A percentile compares a stretch with the other conserved stretches of the same genome.
phyloP scores from a whole-genome alignment of 2,888 invertebrate genomes.

The Heliconius erato region DNA sequence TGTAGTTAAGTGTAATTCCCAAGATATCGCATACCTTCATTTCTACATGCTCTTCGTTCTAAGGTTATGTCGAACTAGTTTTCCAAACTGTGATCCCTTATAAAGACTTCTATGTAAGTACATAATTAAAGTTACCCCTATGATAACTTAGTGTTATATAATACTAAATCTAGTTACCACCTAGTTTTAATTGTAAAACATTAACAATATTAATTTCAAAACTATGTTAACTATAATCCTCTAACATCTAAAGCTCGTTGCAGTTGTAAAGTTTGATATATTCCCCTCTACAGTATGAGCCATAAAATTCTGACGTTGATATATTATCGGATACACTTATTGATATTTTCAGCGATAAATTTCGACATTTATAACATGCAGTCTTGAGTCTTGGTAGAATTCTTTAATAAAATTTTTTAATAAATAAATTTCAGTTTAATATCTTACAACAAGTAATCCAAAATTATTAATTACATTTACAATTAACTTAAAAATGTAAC shows the following conservation, averaged over 20 bases:
- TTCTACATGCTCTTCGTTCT: constrained; percentile 36
- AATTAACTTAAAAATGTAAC: background rate
- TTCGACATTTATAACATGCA: background rate
- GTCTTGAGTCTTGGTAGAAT: background rate
- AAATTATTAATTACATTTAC: background rate
- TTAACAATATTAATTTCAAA: constrained; percentile 10
- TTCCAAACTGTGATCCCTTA: constrained; percentile 86
- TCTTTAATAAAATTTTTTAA: background rate
- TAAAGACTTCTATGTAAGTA: constrained; percentile 85
- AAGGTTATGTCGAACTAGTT: constrained; percentile 76
- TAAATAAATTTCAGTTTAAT: background rate
- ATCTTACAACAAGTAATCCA: background rate
- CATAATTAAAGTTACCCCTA: constrained; percentile 64
- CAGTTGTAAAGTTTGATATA: constrained; percentile 22
- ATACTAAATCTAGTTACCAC: constrained; percentile 53
- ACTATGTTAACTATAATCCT: constrained; percentile 20
- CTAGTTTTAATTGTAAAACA: constrained; percentile 49
- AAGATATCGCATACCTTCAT: constrained; percentile 11
- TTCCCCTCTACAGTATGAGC: background rate
- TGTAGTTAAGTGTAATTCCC: background rate
- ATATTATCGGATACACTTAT: constrained; percentile 14
- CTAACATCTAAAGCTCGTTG: constrained; percentile 15
- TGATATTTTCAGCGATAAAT: constrained; percentile 4
- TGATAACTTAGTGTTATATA: constrained; percentile 53
- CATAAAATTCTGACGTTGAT: constrained; percentile 22